Percentiles rank a stretch among this genome's conserved stretches.
These are phyloP conservation scores for Sarcophaga variegata DNA, from an alignment of 2,888 invertebrate species.

Conservation along the genomic window DNA sequence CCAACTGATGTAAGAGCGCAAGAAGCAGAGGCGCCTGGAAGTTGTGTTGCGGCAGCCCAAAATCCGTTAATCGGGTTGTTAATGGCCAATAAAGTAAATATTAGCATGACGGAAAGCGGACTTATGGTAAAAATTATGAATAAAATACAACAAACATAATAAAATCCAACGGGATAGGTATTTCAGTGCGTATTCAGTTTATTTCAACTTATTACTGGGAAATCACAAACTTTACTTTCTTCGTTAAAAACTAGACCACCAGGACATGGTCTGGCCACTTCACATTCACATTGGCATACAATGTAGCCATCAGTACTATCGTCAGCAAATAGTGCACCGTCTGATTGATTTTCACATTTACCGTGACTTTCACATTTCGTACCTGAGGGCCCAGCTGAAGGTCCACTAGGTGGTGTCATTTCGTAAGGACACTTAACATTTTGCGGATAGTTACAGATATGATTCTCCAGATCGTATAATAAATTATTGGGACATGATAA, in stretches of 20 bases:
- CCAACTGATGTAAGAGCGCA: too few species aligned
- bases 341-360: slow-evolving; percentile 18
- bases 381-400: slow-evolving; percentile 74
- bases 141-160: too few species aligned
- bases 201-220: neutral
- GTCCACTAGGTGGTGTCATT: neutral
- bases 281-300: slow-evolving; percentile 59
- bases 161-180: too few species aligned
- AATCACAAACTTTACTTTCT: slow-evolving; percentile 13
- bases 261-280: slow-evolving; percentile 56
- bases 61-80: too few species aligned
- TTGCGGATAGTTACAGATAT: slow-evolving; percentile 72
- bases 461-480: slow-evolving; percentile 69
- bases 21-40: too few species aligned
- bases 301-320: slow-evolving; percentile 16
- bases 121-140: too few species aligned
- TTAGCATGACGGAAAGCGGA: too few species aligned
- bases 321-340: slow-evolving; percentile 35
- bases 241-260: slow-evolving; percentile 61
- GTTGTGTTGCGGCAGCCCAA: too few species aligned
- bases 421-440: slow-evolving; percentile 72
- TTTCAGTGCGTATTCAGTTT: too few species aligned
- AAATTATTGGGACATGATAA: slow-evolving; percentile 73
- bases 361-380: slow-evolving; percentile 34
- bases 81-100: too few species aligned